Base-by-base conservation (phyloP, 2,797 vertebrate species). In the Smutsia temminckii region DNA sequence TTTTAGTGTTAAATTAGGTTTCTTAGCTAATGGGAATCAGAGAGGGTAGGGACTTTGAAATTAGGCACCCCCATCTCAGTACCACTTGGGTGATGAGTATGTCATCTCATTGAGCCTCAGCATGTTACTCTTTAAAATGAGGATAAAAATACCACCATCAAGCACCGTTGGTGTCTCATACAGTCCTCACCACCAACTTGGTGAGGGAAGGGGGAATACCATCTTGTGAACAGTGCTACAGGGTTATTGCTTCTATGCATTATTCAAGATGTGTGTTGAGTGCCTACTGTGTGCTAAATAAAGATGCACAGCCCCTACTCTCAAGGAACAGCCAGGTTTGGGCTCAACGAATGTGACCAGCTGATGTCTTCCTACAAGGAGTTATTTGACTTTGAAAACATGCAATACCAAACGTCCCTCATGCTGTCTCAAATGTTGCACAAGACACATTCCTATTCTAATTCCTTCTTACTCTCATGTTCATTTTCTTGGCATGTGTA, bases 51-150 rank as follows among this genome's bases (percentile, higher is more conserved):
- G 72, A 91, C 37, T 77, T 93, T 64, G 61, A 90, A 89, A 34
- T 85, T 74, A 74, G 42, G n/a, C 42, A 46, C 1, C 20, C 21
- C 27, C 27, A 20, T 81, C 78, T 93, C 42, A 91, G 8, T 6
- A 13, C 25, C 18, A 16, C 20, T 20, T 40, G 16, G 11, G n/a
- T 80, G 27, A 57, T 4, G 61, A 61, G 34, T 91, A 69, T 6
- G 27, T 74, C 25, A 61, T 71, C 25, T 80, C 42, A 55, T 32
- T 74, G 51, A 77, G 53, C 21, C 32, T 91, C 34, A 40, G 21
- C 81, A 61, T 91, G 21, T 71, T 81, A 27, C 57, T 94, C 64
- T 86, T 85, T 85, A 84, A 81, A 85, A 69, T 42, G 8, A 37
- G 27, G 23, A 14, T 94, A 71, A 95, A 89, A 86, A 34, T 71